phyloP scores from a whole-genome alignment of 2,888 invertebrate genomes.

The Calliopum simillimum region DNA sequence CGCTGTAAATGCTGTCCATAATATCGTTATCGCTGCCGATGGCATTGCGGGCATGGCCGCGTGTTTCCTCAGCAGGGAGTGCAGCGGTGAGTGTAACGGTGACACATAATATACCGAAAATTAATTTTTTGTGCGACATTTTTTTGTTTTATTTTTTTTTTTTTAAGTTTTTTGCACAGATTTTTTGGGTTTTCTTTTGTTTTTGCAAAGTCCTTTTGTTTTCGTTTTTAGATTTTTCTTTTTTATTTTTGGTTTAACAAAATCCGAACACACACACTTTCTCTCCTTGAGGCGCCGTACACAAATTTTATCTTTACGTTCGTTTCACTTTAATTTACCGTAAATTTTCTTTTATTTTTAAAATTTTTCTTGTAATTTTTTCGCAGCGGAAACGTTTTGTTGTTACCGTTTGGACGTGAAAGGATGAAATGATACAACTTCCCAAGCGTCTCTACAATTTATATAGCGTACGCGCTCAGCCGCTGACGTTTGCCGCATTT shows the following conservation, averaged over 20 bases:
- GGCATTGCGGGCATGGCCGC: slow-evolving; percentile 71
- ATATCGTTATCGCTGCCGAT: slow-evolving; percentile 80
- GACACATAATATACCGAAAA: slow-evolving; percentile 69
- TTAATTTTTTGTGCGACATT: slow-evolving; percentile 68
- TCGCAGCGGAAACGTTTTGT: slow-evolving; percentile 52
- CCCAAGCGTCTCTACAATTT: slow-evolving; percentile 67
- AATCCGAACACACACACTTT: slow-evolving; percentile 35
- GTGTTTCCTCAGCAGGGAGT: slow-evolving; percentile 78
- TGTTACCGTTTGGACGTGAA: slow-evolving; percentile 67
- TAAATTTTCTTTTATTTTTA: slow-evolving; percentile 42
- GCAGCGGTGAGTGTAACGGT: slow-evolving; percentile 73
- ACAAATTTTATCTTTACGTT: slow-evolving; percentile 44
- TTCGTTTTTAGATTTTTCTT: slow-evolving; percentile 43
- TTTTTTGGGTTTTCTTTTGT: slow-evolving; percentile 38
- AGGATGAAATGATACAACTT: slow-evolving; percentile 70
- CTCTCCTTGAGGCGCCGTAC: slow-evolving; percentile 16
- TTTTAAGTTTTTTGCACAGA: slow-evolving; percentile 39
- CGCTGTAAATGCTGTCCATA: slow-evolving; percentile 80
- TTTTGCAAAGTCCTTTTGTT: slow-evolving; percentile 31
- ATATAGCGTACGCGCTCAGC: slow-evolving; percentile 65
- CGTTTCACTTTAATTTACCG: slow-evolving; percentile 41
- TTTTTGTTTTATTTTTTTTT: slow-evolving; percentile 46
- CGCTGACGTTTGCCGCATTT: slow-evolving; percentile 36
- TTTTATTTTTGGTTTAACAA: slow-evolving; percentile 33
- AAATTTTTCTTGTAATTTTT: slow-evolving; percentile 40